Percentiles rank a stretch among this genome's conserved stretches.
Conservation (phyloP, 2,888 invertebrate genomes). For the Apoda limacodes region DNA sequence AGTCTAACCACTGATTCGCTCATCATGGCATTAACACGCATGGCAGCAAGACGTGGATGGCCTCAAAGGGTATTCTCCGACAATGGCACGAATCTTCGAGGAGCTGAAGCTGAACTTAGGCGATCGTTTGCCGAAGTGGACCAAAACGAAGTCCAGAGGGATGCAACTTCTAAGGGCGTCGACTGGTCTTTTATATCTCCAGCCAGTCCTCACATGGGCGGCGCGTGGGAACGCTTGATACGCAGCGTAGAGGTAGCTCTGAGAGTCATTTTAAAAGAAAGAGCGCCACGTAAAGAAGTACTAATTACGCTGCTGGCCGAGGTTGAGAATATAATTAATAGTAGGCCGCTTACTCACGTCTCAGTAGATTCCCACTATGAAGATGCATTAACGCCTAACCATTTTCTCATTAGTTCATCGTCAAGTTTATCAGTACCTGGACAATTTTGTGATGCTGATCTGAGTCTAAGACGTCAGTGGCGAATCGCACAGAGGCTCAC, state of each 20-base stretch:
- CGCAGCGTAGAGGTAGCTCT: conserved; percentile 12
- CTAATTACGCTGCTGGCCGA: conserved; percentile 12
- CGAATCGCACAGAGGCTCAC: conserved; percentile 19
- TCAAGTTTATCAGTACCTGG: conserved; percentile 16
- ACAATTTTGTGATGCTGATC: conserved; percentile 13
- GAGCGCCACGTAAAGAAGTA: conserved; percentile 10
- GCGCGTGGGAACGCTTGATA: conserved; percentile 16
- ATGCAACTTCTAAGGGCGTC: no score
- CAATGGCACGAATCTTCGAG: no score
- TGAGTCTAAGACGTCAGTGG: conserved; percentile 23
- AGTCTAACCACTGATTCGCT: no score
- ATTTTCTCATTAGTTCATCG: conserved; percentile 23
- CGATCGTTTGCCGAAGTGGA: no score
- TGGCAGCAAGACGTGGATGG: no score
- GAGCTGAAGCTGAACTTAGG: no score
- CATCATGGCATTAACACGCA: no score
- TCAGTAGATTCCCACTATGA: conserved; percentile 14
- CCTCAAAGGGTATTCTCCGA: no score
- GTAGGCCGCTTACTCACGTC: conserved; percentile 41
- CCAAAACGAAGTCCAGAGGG: no score
- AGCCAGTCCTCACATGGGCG: conserved; percentile 15
- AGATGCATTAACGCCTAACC: conserved; percentile 27
- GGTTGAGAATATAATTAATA: conserved; percentile 13
- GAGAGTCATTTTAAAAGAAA: conserved; percentile 10
- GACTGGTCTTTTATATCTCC: conserved; percentile 17